These are phyloP conservation scores for Alexandromys oeconomus DNA, from an alignment of 2,797 vertebrate genomes.

Conservation along the genomic window DNA sequence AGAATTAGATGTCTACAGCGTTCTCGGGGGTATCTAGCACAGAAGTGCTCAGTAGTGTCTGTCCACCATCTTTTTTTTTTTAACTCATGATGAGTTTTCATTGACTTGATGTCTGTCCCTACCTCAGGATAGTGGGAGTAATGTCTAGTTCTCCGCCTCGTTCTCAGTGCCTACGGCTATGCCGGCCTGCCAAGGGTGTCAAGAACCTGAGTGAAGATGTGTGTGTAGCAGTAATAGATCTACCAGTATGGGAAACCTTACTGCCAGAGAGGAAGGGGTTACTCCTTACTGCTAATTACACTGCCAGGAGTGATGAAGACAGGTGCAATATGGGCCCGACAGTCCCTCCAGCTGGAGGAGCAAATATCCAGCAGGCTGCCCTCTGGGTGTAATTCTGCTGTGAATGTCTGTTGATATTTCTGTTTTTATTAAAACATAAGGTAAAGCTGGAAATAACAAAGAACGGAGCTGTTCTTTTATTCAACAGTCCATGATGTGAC, in stretches of 20 bases:
- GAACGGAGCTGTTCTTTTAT: background rate
- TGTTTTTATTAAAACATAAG: background rate
- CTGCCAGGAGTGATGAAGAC: too few species aligned
- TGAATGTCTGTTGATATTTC: background rate
- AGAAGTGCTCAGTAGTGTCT: background rate
- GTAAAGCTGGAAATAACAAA: conserved; percentile 24
- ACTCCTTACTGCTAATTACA: background rate
- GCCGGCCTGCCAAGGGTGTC: background rate
- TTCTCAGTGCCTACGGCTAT: background rate
- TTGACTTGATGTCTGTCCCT: background rate
- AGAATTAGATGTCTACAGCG: background rate
- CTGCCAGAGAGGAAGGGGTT: too few species aligned
- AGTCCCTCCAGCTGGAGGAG: too few species aligned
- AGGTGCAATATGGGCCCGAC: background rate
- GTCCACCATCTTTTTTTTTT: background rate
- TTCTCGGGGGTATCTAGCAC: background rate
- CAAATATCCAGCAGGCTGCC: background rate
- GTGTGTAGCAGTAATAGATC: background rate
- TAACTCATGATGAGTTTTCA: background rate
- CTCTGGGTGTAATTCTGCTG: background rate
- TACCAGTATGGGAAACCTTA: background rate
- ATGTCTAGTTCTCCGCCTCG: background rate
- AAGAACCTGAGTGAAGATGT: background rate
- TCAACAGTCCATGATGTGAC: background rate
- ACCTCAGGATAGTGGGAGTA: background rate